Evolutionary conservation across 2,113 vertebrate species (phyloP).

Genomic region (Chloroceryle aenea): DNA sequence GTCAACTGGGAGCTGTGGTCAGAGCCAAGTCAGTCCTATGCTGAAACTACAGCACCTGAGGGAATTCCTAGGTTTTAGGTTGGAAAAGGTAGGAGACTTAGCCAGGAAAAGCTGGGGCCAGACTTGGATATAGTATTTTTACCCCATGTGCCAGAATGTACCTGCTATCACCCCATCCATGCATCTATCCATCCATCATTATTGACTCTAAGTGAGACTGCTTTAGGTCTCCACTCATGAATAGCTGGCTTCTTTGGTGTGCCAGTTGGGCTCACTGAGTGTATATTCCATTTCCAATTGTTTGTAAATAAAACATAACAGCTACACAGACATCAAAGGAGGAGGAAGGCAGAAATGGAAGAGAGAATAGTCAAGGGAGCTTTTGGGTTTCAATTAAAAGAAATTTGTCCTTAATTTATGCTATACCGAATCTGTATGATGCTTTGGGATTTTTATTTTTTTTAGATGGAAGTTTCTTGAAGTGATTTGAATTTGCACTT

Average conservation of each 20-base stretch:
- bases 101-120: background rate
- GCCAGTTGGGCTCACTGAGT: background rate
- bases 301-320: slow-evolving; percentile 12
- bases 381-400: background rate
- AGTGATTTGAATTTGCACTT: background rate
- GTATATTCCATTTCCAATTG: slow-evolving; percentile 12
- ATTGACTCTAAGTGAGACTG: background rate
- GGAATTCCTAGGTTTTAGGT: background rate
- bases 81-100: background rate
- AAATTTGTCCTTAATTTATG: background rate
- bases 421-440: background rate
- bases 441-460: background rate
- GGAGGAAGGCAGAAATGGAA: background rate
- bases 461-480: background rate
- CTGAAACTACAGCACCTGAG: background rate
- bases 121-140: background rate
- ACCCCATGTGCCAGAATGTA: background rate
- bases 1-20: background rate
- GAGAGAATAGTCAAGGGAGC: background rate
- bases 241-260: background rate
- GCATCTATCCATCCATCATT: background rate
- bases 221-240: background rate
- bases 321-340: background rate
- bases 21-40: background rate
- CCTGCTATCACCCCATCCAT: background rate